A percentile compares a stretch with the other conserved stretches of the same genome.
phyloP scores from a whole-genome alignment of 2,888 invertebrate species.

The Caprella mutica region DNA sequence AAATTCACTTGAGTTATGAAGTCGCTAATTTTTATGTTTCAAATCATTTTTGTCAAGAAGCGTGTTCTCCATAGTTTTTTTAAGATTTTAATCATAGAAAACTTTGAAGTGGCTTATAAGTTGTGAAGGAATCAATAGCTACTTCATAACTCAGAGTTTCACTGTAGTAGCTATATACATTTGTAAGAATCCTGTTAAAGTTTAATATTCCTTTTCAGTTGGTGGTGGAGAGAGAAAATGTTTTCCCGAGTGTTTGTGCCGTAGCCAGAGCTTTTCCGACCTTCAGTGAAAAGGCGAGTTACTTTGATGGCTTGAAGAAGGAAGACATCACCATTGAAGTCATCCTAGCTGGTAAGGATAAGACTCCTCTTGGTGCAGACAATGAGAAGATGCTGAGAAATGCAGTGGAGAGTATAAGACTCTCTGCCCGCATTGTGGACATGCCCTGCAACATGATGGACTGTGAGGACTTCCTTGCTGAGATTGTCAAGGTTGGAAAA shows the following conservation, averaged over 20 bases:
- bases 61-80: too few species aligned
- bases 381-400: conserved; percentile 28
- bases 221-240: conserved; percentile 63
- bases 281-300: conserved; percentile 50
- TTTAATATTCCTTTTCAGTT: conserved; percentile 45
- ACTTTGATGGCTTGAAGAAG: conserved; percentile 3
- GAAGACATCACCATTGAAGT: conserved; percentile 48
- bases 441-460: conserved; percentile 75
- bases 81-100: too few species aligned
- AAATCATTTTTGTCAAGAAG: too few species aligned
- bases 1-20: too few species aligned
- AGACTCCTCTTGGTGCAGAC: not conserved
- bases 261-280: conserved; percentile 68
- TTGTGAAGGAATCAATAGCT: too few species aligned
- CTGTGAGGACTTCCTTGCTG: conserved; percentile 53
- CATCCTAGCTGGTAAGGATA: conserved; percentile 39
- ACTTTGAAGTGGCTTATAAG: too few species aligned
- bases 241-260: conserved; percentile 67
- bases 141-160: too few species aligned
- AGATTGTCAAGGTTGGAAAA: conserved; percentile 54
- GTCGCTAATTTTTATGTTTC: too few species aligned
- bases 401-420: conserved; percentile 46
- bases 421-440: conserved; percentile 71
- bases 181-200: conserved; percentile 3
- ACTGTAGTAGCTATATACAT: not conserved